Evolutionary conservation across 92 coral and sea anemone genomes (phyloP).

Genomic region (Zoanthus sociatus): DNA sequence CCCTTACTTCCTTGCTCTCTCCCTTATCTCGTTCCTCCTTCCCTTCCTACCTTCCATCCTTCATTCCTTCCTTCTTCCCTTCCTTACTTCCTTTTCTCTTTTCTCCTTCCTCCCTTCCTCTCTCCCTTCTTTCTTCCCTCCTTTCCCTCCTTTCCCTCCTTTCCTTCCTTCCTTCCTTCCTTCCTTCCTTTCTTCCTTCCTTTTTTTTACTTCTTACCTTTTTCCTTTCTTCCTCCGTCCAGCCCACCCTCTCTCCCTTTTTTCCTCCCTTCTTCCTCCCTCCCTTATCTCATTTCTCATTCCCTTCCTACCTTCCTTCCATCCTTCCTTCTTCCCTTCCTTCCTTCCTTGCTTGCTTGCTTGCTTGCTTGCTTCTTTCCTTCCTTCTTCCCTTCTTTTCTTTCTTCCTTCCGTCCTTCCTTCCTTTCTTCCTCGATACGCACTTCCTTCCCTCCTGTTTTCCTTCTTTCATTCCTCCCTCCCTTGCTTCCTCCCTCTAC

Average conservation of each 20-base stretch:
- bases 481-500: too few relatives aligned
- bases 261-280: neutral
- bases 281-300: neutral
- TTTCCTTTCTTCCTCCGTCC: neutral
- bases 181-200: too few relatives aligned
- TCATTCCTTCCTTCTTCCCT: neutral
- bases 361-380: too few relatives aligned
- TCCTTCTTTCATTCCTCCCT: too few relatives aligned
- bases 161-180: neutral
- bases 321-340: neutral
- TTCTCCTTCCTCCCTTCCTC: neutral
- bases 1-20: neutral
- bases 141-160: neutral
- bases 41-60: neutral
- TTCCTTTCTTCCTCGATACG: too few relatives aligned
- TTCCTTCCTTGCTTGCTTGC: neutral
- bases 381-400: too few relatives aligned
- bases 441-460: too few relatives aligned
- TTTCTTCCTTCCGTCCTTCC: too few relatives aligned
- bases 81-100: neutral
- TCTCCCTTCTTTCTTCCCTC: neutral
- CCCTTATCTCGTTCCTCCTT: neutral
- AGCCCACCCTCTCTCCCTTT: neutral
- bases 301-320: too few relatives aligned
- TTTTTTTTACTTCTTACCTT: neutral